phyloP scores from a whole-genome alignment of 2,888 invertebrate genomes.

The Drosophila helvetica region DNA sequence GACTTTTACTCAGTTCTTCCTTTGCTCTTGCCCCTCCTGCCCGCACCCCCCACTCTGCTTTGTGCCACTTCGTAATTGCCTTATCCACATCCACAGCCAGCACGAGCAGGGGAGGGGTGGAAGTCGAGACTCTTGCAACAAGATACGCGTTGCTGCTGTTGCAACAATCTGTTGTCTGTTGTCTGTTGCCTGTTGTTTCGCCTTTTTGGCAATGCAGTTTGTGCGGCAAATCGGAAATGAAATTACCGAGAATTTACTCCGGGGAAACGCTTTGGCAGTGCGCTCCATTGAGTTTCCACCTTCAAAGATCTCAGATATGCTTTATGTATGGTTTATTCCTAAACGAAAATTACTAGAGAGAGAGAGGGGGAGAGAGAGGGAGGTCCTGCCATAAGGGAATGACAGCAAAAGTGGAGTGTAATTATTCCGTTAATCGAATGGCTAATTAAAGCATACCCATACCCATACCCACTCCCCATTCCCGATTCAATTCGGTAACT shows the following conservation, averaged over 20 bases:
- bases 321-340: not conserved
- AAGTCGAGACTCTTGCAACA: conserved; percentile 15
- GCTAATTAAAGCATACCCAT: not conserved
- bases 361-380: too few species aligned
- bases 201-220: conserved; percentile 17
- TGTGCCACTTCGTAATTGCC: conserved; percentile 37
- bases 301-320: not conserved
- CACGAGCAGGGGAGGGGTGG: not conserved
- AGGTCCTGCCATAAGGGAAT: too few species aligned
- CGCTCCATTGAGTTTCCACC: not conserved
- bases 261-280: not conserved
- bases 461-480: too few species aligned
- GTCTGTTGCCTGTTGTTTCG: not conserved
- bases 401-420: not conserved
- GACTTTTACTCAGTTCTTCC: conserved; percentile 43
- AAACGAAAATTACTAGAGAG: not conserved
- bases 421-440: not conserved
- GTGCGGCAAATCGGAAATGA: conserved; percentile 20
- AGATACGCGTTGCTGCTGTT: conserved; percentile 16
- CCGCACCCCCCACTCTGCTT: conserved; percentile 14
- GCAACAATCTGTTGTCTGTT: not conserved
- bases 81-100: conserved; percentile 21
- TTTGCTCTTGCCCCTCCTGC: not conserved
- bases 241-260: not conserved
- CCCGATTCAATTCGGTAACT: not conserved